Evolutionary conservation across 2,113 vertebrate genomes (phyloP).

Genomic region (Psittacula cyanocephala): DNA sequence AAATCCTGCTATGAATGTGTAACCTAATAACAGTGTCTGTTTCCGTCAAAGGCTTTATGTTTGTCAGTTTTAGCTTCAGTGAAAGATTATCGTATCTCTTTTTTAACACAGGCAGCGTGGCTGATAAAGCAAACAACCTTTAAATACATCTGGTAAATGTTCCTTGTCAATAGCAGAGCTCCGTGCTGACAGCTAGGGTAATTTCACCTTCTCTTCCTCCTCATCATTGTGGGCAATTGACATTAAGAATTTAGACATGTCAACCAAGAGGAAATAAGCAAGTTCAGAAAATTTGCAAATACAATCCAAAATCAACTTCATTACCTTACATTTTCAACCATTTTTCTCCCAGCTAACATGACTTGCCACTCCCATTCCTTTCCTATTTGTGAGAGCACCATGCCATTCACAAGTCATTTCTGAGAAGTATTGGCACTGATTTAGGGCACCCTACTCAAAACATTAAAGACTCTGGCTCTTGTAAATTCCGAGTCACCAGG

Average conservation of each 20-base stretch:
- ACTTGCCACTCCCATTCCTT: not conserved
- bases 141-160: not conserved
- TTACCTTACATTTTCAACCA: not conserved
- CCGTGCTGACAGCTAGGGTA: not conserved
- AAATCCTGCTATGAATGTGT: not conserved
- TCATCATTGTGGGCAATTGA: not conserved
- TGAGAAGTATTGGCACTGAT: not conserved
- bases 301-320: not conserved
- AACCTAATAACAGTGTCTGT: not conserved
- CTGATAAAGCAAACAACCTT: not conserved
- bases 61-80: not conserved
- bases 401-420: not conserved
- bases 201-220: not conserved
- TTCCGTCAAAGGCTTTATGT: not conserved
- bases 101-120: not conserved
- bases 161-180: not conserved
- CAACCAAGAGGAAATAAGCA: not conserved
- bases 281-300: not conserved
- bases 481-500: not conserved
- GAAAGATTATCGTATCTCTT: not conserved
- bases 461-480: not conserved
- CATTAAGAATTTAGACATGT: not conserved
- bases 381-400: not conserved
- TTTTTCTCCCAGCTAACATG: not conserved
- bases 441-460: not conserved